phyloP scores from a whole-genome alignment of 2,113 vertebrate species.

The Capricornis sumatraensis region DNA sequence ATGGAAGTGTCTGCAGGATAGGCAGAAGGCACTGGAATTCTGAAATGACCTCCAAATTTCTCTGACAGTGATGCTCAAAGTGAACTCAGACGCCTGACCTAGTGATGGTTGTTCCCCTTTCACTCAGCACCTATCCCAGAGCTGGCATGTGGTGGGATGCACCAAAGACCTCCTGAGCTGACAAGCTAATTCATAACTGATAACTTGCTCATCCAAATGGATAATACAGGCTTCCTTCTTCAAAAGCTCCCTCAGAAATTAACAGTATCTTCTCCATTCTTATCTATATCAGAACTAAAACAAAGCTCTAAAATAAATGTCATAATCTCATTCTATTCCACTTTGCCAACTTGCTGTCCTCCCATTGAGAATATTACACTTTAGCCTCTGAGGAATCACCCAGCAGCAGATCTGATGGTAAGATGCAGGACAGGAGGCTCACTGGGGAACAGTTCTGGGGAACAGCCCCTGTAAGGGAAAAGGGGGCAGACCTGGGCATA shows the following conservation, averaged over 20 bases:
- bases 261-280: background rate
- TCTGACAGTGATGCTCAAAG: background rate
- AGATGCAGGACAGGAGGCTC: background rate
- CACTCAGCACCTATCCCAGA: no score
- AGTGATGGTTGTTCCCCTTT: fast-evolving
- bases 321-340: background rate
- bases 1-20: background rate
- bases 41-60: background rate
- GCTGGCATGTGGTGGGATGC: background rate
- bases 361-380: no score
- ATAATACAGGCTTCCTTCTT: background rate
- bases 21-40: background rate
- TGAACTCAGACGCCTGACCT: background rate
- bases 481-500: no score
- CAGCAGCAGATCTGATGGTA: background rate
- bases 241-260: background rate
- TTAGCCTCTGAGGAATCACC: background rate
- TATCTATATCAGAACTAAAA: background rate
- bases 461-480: background rate
- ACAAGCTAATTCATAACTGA: no score
- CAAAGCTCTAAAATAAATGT: background rate
- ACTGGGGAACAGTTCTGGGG: background rate
- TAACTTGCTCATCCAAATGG: background rate
- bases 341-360: background rate
- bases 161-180: background rate